phyloP scores from a whole-genome alignment of 2,797 vertebrate genomes.

The Diglossa cyanea region DNA sequence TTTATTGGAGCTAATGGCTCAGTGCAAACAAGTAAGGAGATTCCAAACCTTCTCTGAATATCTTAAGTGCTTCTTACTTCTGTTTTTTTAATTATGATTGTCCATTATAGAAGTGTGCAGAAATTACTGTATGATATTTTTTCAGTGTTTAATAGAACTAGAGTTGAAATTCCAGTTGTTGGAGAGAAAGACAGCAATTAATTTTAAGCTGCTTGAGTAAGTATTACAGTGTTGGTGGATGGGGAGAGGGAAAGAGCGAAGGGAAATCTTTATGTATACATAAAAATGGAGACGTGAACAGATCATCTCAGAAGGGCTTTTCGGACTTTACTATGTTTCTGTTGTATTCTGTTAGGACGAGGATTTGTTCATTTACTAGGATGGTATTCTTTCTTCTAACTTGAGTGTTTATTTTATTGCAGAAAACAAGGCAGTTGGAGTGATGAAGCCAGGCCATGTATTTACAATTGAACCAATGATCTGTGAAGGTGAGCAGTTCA shows the following conservation, averaged over 20 bases:
- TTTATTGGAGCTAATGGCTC: neutral
- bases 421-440: conserved; percentile 99
- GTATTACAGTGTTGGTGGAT: neutral
- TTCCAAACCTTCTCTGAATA: neutral
- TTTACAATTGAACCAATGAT: conserved; percentile 99
- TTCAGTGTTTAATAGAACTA: neutral
- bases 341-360: neutral
- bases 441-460: conserved; percentile 97
- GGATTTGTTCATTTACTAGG: neutral
- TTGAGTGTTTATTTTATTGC: conserved; percentile 52
- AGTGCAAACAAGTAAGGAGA: neutral
- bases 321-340: neutral
- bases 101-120: neutral
- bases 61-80: neutral
- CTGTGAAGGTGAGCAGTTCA: conserved; percentile 89
- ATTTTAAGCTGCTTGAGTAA: neutral
- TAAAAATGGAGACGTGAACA: neutral
- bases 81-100: neutral
- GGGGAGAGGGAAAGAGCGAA: neutral
- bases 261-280: neutral
- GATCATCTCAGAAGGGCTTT: neutral
- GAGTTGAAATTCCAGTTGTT: neutral
- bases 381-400: neutral
- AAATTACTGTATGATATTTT: neutral
- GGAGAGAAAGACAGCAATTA: neutral